Evolutionary conservation across 2,797 vertebrate genomes (phyloP).

Genomic region (Ctenopoma multispine): DNA sequence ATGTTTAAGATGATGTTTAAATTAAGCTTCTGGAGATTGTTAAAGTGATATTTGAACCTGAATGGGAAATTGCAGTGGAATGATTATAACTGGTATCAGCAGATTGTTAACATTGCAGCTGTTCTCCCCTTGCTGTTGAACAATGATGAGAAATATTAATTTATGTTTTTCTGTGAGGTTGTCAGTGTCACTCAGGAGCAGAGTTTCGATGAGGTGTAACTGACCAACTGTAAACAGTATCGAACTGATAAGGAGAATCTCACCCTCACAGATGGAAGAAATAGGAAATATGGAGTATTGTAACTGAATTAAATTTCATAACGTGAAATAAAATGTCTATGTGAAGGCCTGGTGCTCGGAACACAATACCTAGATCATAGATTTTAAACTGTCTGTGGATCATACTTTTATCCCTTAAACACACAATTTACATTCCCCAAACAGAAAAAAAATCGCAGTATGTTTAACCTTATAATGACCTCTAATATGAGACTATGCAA

Average conservation of each 20-base stretch:
- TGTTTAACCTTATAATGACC: not conserved
- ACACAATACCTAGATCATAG: not conserved
- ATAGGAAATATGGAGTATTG: not conserved
- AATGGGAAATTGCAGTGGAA: no score
- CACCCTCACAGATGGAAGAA: not conserved
- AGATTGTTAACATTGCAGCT: no score
- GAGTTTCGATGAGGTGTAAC: not conserved
- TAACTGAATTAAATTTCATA: not conserved
- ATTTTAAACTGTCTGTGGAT: not conserved
- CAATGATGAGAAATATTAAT: no score
- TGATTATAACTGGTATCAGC: no score
- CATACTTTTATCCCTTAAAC: not conserved
- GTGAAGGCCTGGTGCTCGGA: no score
- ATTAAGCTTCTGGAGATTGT: no score
- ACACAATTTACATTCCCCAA: no score
- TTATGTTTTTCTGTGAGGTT: not conserved
- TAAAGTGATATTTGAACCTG: no score
- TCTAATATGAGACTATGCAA: conserved; percentile 34
- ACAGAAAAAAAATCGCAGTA: no score
- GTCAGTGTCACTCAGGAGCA: no score
- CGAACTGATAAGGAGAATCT: not conserved
- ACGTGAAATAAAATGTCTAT: not conserved
- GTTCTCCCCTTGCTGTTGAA: no score
- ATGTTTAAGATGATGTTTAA: not conserved
- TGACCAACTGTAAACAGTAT: conserved; percentile 5